phyloP scores from a whole-genome alignment of 1,140 invertebrate species.

The Trichomalopsis sarcophagae region DNA sequence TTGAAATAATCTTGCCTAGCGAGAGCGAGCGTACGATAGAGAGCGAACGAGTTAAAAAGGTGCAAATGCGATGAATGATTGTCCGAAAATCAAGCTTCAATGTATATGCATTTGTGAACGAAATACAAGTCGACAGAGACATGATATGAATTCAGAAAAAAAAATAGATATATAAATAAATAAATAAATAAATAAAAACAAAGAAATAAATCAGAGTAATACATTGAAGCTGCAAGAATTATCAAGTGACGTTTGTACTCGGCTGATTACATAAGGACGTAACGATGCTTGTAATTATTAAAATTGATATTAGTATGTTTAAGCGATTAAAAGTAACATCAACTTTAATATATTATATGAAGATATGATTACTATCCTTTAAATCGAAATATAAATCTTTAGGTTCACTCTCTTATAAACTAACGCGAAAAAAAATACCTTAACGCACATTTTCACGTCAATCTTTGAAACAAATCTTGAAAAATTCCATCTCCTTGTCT shows the following conservation, averaged over 20 bases:
- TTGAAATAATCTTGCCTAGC: constrained; percentile 70
- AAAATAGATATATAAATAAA: constrained; percentile 25
- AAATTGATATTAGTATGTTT: constrained; percentile 74
- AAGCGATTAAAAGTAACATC: constrained; percentile 73
- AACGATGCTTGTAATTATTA: constrained; percentile 75
- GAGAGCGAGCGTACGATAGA: constrained; percentile 64
- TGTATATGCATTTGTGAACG: constrained; percentile 56
- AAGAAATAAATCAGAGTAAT: constrained; percentile 43
- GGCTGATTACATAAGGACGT: constrained; percentile 72
- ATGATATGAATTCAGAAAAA: constrained; percentile 29
- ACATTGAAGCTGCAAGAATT: constrained; percentile 58
- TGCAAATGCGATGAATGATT: constrained; percentile 52
- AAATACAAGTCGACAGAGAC: constrained; percentile 18
- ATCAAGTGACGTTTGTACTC: constrained; percentile 66
- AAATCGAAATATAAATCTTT: constrained; percentile 65
- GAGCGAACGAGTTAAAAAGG: constrained; percentile 56
- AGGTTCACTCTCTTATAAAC: constrained; percentile 61
- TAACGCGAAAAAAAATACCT: constrained; percentile 33
- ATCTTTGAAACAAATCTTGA: constrained; percentile 38
- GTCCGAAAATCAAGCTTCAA: constrained; percentile 50
- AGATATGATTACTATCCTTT: constrained; percentile 70
- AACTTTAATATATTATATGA: constrained; percentile 74
- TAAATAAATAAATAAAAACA: constrained; percentile 28
- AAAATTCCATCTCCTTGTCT: constrained; percentile 38
- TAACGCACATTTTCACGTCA: constrained; percentile 34